Evolutionary conservation across 2,113 vertebrate genomes (phyloP), one percentile per base, ranked within the genome.

Genomic region (Microtus ochrogaster): DNA sequence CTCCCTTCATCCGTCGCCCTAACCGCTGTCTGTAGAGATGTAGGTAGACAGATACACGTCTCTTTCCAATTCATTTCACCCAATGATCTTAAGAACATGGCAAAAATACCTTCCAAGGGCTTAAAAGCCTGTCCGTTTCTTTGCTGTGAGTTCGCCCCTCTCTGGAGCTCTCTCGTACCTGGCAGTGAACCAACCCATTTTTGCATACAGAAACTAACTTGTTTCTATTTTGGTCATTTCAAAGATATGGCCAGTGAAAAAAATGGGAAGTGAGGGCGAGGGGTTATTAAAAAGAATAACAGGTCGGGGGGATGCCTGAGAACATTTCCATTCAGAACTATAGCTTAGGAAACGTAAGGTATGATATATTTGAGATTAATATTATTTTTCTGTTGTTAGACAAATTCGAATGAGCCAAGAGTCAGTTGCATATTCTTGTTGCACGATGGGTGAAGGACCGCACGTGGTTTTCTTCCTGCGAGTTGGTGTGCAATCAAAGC

Each of bases 81-180:
- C 73, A 7, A 33, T 92, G 86, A 89, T 83, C 77, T 96, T 91
- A 76, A 94, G 97, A 91, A 87, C 81, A 24, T 73, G 76, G 70
- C 84, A 94, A 94, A 98, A 97, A 92, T 66, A 84, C 68, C n/a
- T 92, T 95, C 68, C 13, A 63, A 82, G 52, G 39, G 16, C 96
- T 58, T 93, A 55, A 19, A 72, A 86, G 63, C 79, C 89, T 79
- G 47, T 94, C 90, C 82, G 79, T 55, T 77, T 21, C 94, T 13
- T 88, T 86, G 95, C 41, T 58, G 21, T 95, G 85, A 92, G 94
- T 96, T 97, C 84, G 90, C 81, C 76, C 26, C 85, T 94, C 90
- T 93, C 86, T 73, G 87, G 93, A 96, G 95, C 93, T 94, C 93
- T 96, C 94, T 91, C 96, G 97, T 87, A 65, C 22, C 30, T 85